Percentiles rank a stretch among this genome's conserved stretches.
phyloP scores from a whole-genome alignment of 2,888 invertebrate genomes.

The Ganaspis brasiliensis region DNA sequence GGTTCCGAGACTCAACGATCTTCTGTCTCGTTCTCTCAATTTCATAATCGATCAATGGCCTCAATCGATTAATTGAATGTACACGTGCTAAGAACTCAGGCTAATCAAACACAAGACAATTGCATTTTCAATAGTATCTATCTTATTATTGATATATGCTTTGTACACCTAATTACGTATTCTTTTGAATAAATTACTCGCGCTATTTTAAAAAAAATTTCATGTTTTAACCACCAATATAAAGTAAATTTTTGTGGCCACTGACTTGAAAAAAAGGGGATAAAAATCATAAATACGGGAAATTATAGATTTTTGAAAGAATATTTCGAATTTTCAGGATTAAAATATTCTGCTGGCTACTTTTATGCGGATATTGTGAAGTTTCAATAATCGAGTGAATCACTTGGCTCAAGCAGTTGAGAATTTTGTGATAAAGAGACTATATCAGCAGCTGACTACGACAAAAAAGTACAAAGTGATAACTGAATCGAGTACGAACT shows the following conservation, averaged over 20 bases:
- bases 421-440: slow-evolving; percentile 26
- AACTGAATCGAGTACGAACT: slow-evolving; percentile 18
- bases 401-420: slow-evolving; percentile 2
- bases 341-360: too few species aligned
- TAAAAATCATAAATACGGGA: too few species aligned
- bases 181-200: background rate
- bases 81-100: slow-evolving; percentile 15
- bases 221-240: background rate
- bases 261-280: background rate
- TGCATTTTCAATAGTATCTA: background rate
- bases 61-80: slow-evolving; percentile 33
- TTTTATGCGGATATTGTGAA: slow-evolving; percentile 4
- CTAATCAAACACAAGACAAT: slow-evolving; percentile 13
- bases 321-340: too few species aligned
- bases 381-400: slow-evolving; percentile 12
- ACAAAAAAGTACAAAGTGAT: slow-evolving; percentile 36
- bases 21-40: background rate
- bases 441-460: slow-evolving; percentile 35
- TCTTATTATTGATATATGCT: slow-evolving; percentile 7
- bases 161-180: background rate
- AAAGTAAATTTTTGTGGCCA: too few species aligned
- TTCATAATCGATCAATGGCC: slow-evolving; percentile 35
- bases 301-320: too few species aligned
- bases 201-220: background rate
- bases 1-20: too few species aligned